Conservation (phyloP, 1,140 invertebrate species). For the Paraescarpia echinospica region DNA sequence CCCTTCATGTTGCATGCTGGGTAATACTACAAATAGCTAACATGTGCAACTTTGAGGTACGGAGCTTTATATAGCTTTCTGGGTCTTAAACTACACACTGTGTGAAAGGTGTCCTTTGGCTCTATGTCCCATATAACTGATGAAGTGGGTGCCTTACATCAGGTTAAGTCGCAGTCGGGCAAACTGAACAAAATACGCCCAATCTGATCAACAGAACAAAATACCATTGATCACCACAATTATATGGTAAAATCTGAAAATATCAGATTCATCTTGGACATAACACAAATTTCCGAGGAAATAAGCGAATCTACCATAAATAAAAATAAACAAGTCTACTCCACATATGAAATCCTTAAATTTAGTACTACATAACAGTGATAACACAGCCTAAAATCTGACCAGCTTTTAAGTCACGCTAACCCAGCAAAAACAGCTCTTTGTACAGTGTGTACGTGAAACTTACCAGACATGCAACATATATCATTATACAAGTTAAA, state of each 20-base stretch:
- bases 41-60: not conserved
- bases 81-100: not conserved
- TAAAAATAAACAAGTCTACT: not conserved
- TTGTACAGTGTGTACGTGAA: not conserved
- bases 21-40: not conserved
- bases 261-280: not conserved
- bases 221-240: not conserved
- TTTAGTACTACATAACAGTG: not conserved
- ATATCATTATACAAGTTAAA: not conserved
- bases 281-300: not conserved
- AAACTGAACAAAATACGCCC: not conserved
- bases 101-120: not conserved
- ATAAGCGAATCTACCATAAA: not conserved
- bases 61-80: not conserved
- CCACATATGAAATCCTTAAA: not conserved
- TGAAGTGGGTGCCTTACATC: not conserved
- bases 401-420: not conserved
- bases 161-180: not conserved
- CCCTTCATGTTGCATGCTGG: not conserved
- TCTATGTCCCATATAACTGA: not conserved
- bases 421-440: not conserved
- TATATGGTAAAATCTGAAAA: not conserved
- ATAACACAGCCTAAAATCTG: not conserved
- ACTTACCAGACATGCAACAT: not conserved
- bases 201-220: not conserved